Evolutionary conservation across 1,140 invertebrate genomes (phyloP), one percentile per base, ranked within the genome.

Genomic region (Neuroterus valhalla): DNA sequence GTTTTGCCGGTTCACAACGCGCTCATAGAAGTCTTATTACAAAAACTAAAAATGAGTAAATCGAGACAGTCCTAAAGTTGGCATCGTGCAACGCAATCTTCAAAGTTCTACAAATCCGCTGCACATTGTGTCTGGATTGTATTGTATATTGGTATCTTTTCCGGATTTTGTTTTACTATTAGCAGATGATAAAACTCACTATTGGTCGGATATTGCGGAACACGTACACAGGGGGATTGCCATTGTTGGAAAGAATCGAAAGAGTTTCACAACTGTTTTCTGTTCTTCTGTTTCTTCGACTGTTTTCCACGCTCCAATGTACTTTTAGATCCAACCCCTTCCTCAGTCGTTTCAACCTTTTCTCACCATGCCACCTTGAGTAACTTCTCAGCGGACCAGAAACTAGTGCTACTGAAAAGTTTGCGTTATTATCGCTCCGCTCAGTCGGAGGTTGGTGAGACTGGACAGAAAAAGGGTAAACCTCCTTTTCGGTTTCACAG

Each of bases 211-310:
- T 52, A 75, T 70, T 31, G 76, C 23, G 68, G 66, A 68, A 70
- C 69, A 68, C 71, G 52, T 67, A 46, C 55, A 31, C 21, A 31
- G n/a, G 68, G 66, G 66, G 67, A 70, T 66, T 55, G 67, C 77
- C 76, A 76, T 79, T 82, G 74, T 81, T 79, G 74, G 74, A 76
- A 85, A 87, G 79, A 86, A 86, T 84, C 78, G 82, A 74, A 79
- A 52, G 80, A 86, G 84, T 87, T 86, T 80, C 79, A 76, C 83
- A 76, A 85, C 83, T 85, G 82, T 84, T 84, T 82, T 81, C 79
- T 79, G 79, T 82, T 84, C 82, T 83, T 84, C 75, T 78, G 80
- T 81, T 80, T 75, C 77, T 77, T 79, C 79, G 68, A 78, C 74
- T 78, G 78, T 86, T 82, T 82, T 83, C 82, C 77, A 82, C 82